These are phyloP conservation scores for Nomada flava DNA, from an alignment of 2,888 invertebrate species.

Conservation along the genomic window DNA sequence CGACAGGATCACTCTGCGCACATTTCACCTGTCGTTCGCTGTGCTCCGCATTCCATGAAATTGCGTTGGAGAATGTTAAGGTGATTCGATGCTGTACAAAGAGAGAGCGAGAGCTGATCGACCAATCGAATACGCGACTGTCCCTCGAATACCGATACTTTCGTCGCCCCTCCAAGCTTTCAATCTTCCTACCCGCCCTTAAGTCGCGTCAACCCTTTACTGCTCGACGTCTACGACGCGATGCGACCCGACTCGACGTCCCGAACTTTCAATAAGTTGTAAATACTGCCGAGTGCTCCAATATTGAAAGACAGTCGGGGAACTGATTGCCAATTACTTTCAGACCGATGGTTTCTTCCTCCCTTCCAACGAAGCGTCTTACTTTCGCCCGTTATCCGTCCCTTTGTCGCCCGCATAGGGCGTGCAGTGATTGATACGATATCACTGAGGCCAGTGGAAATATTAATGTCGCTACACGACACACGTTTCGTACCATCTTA, in stretches of 20 bases:
- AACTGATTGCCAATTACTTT: conserved; percentile 68
- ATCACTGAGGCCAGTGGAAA: not conserved
- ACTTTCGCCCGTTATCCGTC: conserved; percentile 20
- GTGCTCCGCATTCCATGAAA: conserved; percentile 2
- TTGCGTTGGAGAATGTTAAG: conserved; percentile 9
- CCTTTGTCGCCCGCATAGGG: not conserved
- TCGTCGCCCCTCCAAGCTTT: conserved; percentile 43
- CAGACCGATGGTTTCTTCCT: conserved; percentile 52
- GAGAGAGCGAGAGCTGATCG: not conserved
- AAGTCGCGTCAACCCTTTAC: conserved; percentile 40
- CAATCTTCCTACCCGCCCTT: conserved; percentile 51
- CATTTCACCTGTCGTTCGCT: not conserved
- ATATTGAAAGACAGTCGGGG: conserved; percentile 68
- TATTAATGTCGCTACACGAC: not conserved
- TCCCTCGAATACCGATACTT: conserved; percentile 58
- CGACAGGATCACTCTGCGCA: conserved; percentile 4
- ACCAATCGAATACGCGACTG: conserved; percentile 21
- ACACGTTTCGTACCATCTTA: not conserved
- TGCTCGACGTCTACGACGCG: conserved; percentile 24
- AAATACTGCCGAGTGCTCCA: conserved; percentile 64
- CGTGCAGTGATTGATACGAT: not conserved
- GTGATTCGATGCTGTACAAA: not conserved
- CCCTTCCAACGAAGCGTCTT: conserved; percentile 17
- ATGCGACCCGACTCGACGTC: conserved; percentile 13
- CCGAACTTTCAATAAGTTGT: conserved; percentile 69